Conservation (phyloP, 2,888 invertebrate species). For the Pecten maximus region DNA sequence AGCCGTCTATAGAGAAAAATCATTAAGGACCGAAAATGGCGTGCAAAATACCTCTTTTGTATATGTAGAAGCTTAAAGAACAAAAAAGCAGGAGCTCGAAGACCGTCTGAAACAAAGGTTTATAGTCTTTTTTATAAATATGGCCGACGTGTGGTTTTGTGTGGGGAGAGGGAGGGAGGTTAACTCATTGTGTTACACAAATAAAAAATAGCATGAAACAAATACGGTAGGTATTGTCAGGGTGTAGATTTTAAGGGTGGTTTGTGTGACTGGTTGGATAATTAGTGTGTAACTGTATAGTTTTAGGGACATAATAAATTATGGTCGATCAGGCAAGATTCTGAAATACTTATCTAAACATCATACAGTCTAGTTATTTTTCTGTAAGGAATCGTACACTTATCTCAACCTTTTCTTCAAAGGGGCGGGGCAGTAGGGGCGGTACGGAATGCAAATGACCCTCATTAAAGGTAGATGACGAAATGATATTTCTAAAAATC, state of each 20-base stretch:
- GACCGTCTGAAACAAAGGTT: conserved; percentile 13
- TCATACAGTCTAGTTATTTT: conserved; percentile 30
- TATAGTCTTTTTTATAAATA: conserved; percentile 20
- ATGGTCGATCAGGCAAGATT: conserved; percentile 47
- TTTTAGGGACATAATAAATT: conserved; percentile 52
- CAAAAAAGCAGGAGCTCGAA: background rate
- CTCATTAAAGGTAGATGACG: conserved; percentile 28
- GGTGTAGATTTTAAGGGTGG: background rate
- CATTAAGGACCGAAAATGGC: conserved; percentile 32
- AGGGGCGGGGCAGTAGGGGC: conserved; percentile 18
- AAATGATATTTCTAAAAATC: conserved; percentile 27
- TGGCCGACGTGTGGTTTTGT: conserved; percentile 27
- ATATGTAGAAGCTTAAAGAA: conserved; percentile 11
- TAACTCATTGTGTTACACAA: background rate
- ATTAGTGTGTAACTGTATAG: conserved; percentile 51
- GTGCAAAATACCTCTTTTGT: conserved; percentile 29
- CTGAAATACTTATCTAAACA: conserved; percentile 21
- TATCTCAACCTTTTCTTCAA: conserved; percentile 30
- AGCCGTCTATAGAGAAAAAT: background rate
- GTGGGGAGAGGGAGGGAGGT: background rate
- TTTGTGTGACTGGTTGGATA: background rate
- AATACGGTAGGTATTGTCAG: background rate
- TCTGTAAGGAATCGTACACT: conserved; percentile 17
- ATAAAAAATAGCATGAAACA: background rate
- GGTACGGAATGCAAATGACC: conserved; percentile 32